Evolutionary conservation across 2,113 vertebrate species (phyloP).

Genomic region (Dipodomys merriami): DNA sequence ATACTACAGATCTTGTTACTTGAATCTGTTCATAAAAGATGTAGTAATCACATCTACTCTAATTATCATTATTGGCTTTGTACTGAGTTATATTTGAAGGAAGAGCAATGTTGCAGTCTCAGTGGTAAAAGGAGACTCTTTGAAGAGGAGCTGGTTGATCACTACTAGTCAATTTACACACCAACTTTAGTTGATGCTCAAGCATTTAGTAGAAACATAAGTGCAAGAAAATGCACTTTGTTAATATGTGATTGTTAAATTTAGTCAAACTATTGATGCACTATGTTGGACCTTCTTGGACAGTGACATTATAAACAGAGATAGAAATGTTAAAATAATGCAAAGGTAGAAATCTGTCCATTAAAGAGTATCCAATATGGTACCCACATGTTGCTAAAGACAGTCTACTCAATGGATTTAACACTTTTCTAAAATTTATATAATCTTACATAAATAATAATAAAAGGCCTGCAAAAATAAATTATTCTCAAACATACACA

Average conservation of each 20-base stretch:
- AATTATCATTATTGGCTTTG: not conserved
- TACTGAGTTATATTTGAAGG: not conserved
- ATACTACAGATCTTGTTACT: not conserved
- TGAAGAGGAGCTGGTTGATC: not conserved
- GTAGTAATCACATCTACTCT: not conserved
- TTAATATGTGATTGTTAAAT: not conserved
- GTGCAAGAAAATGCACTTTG: not conserved
- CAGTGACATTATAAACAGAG: not conserved
- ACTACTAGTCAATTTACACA: not conserved
- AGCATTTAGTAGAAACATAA: not conserved
- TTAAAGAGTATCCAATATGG: not conserved
- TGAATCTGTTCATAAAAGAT: not conserved
- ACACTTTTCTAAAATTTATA: not conserved
- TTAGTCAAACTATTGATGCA: not conserved
- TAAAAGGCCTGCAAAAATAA: not conserved
- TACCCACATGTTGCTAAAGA: not conserved
- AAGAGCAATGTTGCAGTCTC: not conserved
- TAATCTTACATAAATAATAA: constrained; percentile 4
- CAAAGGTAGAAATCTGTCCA: not conserved
- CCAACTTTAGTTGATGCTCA: not conserved
- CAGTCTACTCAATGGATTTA: not conserved
- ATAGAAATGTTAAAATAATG: not conserved
- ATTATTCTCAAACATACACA: not conserved
- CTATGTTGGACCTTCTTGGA: not conserved
- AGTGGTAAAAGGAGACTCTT: not conserved